phyloP scores from a whole-genome alignment of 2,113 vertebrate species.

The Boulengeromyrus knoepffleri region DNA sequence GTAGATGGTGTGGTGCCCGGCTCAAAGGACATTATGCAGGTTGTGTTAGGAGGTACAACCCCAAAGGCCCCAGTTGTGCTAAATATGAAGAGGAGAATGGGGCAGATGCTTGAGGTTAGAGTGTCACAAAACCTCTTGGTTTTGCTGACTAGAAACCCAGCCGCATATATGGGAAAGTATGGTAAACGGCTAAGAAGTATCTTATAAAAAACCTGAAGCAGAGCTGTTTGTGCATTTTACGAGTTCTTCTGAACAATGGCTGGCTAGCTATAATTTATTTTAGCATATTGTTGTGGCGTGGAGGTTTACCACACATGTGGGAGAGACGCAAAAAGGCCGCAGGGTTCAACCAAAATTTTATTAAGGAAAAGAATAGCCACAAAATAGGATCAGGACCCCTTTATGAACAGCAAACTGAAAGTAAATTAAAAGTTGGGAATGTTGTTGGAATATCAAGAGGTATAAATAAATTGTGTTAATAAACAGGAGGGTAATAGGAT shows the following conservation, averaged over 20 bases:
- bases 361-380: background rate
- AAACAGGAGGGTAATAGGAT: background rate
- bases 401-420: background rate
- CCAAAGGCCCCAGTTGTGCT: background rate
- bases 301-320: background rate
- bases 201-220: background rate
- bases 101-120: background rate
- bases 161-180: background rate
- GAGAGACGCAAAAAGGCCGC: background rate
- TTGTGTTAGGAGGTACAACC: background rate
- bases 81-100: background rate
- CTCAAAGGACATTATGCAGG: background rate
- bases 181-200: background rate
- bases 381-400: background rate
- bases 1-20: too few relatives aligned
- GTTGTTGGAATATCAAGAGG: background rate
- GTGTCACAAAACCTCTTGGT: background rate
- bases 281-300: background rate
- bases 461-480: background rate
- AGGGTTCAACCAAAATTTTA: background rate
- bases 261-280: background rate
- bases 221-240: background rate
- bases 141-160: background rate
- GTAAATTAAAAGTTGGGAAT: background rate
- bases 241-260: background rate